phyloP scores from a whole-genome alignment of 2,888 invertebrate species.

The Anoplius nigerrimus region DNA sequence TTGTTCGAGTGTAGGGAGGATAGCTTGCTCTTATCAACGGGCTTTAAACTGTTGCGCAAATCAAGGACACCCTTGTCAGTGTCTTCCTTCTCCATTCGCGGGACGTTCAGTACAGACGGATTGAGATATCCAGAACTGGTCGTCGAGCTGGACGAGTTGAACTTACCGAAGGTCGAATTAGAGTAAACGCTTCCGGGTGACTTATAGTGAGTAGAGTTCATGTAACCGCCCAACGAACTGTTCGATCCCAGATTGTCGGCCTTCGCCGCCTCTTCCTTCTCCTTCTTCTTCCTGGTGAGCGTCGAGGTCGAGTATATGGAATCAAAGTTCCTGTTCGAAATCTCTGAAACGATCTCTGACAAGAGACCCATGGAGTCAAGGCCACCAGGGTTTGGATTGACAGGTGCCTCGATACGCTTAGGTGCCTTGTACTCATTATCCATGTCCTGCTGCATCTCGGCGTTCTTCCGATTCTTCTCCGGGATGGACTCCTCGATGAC shows the following conservation, averaged over 20 bases:
- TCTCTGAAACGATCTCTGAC: slow-evolving; percentile 91
- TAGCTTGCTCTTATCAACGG: slow-evolving; percentile 48
- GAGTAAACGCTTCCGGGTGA: slow-evolving; percentile 80
- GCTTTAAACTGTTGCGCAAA: slow-evolving; percentile 11
- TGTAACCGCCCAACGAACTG: slow-evolving; percentile 77
- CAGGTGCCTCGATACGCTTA: slow-evolving; percentile 76
- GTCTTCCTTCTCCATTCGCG: slow-evolving; percentile 58
- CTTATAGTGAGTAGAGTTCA: slow-evolving; percentile 78
- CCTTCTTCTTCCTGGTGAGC: slow-evolving; percentile 80
- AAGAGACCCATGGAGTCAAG: slow-evolving; percentile 86
- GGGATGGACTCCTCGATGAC: slow-evolving; percentile 88
- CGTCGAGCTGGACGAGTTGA: slow-evolving; percentile 79
- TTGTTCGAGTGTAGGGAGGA: slow-evolving; percentile 45
- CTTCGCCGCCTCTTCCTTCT: slow-evolving; percentile 67
- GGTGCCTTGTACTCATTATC: slow-evolving; percentile 75
- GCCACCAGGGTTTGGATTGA: slow-evolving; percentile 62
- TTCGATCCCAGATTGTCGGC: slow-evolving; percentile 58
- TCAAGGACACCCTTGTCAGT: slow-evolving; percentile 22
- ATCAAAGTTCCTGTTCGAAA: slow-evolving; percentile 89
- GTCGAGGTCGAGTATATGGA: slow-evolving; percentile 91
- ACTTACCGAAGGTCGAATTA: slow-evolving; percentile 77
- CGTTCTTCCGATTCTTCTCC: slow-evolving; percentile 61
- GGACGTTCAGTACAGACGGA: slow-evolving; percentile 84
- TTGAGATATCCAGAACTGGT: slow-evolving; percentile 86
- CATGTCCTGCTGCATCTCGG: slow-evolving; percentile 61